phyloP scores from a whole-genome alignment of 2,113 vertebrate genomes.

The human (Homo sapiens) region DNA sequence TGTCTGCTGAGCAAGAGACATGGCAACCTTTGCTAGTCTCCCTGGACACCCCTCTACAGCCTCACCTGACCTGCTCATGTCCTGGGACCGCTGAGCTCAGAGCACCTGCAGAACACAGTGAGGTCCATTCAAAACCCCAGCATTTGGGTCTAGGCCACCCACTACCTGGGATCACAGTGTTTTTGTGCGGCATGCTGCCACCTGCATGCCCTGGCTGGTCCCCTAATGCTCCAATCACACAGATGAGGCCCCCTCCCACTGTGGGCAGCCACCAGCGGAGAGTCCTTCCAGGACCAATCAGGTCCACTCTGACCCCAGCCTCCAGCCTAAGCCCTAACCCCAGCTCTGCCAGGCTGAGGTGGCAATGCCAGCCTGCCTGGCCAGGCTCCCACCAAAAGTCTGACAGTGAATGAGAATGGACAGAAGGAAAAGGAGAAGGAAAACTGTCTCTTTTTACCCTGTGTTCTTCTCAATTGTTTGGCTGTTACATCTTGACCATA shows the following conservation, averaged over 20 bases:
- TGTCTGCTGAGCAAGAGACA: neutral
- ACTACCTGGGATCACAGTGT: conserved; percentile 76
- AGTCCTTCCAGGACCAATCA: neutral
- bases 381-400: neutral
- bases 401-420: neutral
- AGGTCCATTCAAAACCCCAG: conserved; percentile 71
- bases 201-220: conserved; percentile 75
- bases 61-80: neutral
- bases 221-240: conserved; percentile 69
- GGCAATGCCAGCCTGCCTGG: neutral
- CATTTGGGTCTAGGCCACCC: conserved; percentile 76
- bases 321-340: neutral
- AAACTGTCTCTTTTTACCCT: neutral
- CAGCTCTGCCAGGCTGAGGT: neutral
- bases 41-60: neutral
- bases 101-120: conserved; percentile 58
- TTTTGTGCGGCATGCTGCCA: conserved; percentile 80
- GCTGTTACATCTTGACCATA: neutral
- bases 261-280: conserved; percentile 57
- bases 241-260: conserved; percentile 75
- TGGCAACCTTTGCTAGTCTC: neutral
- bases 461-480: neutral
- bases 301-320: neutral
- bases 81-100: conserved; percentile 53
- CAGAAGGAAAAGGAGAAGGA: neutral